Conservation (phyloP, 2,113 vertebrate species). For the Perccottus glenii region DNA sequence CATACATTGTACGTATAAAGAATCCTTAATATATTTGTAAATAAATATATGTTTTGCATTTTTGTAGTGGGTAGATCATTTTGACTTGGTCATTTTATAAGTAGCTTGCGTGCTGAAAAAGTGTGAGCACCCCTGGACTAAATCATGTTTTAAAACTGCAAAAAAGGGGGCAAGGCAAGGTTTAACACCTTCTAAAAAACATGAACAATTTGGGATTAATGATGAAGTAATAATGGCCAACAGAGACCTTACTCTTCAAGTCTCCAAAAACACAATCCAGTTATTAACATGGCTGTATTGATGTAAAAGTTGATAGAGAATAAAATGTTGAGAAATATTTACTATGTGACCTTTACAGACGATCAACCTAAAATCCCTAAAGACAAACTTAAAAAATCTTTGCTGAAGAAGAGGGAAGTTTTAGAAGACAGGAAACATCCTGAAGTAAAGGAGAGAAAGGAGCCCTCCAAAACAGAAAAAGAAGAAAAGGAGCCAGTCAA, state of each 20-base stretch:
- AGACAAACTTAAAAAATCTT: not conserved
- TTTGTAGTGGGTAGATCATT: no score
- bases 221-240: not conserved
- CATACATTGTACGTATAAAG: no score
- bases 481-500: not conserved
- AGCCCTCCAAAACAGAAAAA: not conserved
- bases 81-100: no score
- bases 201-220: conserved; percentile 38
- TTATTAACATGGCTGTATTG: no score
- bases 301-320: no score
- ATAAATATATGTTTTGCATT: no score
- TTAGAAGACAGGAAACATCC: not conserved
- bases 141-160: conserved; percentile 21
- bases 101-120: no score
- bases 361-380: not conserved
- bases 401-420: conserved; percentile 1
- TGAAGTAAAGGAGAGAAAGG: not conserved
- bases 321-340: no score
- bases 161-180: not conserved
- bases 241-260: no score
- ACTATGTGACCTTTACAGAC: not conserved
- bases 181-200: not conserved
- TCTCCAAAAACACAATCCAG: no score
- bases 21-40: no score
- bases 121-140: no score